Conservation (phyloP, 2,888 invertebrate species). For the Eupithecia subumbrata region DNA sequence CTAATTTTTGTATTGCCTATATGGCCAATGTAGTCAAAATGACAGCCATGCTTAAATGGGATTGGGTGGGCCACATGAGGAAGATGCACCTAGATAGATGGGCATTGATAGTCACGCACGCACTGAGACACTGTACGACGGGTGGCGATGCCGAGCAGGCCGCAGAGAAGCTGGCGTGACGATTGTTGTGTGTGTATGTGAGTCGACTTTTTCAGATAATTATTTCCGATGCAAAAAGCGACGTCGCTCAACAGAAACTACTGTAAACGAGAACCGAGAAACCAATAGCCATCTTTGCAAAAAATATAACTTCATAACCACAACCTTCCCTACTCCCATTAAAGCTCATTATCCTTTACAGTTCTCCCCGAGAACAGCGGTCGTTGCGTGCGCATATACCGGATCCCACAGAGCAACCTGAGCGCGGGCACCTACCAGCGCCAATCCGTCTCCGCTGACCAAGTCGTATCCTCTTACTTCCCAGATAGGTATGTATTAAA, state of each 20-base stretch:
- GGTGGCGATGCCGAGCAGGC: too few relatives aligned
- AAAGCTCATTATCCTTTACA: conserved; percentile 38
- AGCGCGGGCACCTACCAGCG: conserved; percentile 78
- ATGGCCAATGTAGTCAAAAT: not conserved
- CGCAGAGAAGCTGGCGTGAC: too few relatives aligned
- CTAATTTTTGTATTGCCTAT: not conserved
- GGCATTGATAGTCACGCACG: too few relatives aligned
- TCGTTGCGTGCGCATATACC: conserved; percentile 77
- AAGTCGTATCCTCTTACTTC: conserved; percentile 75
- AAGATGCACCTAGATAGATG: too few relatives aligned
- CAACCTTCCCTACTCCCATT: not conserved
- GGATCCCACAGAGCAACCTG: conserved; percentile 78
- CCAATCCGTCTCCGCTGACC: conserved; percentile 78
- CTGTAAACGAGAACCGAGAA: not conserved
- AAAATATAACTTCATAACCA: not conserved
- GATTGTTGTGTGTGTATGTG: not conserved
- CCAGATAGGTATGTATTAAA: conserved; percentile 56
- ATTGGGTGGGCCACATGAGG: not conserved
- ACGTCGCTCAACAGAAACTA: not conserved
- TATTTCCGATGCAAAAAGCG: not conserved
- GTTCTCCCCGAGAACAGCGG: conserved; percentile 78
- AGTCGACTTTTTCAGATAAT: too few relatives aligned
- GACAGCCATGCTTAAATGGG: not conserved
- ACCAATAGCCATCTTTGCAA: not conserved
- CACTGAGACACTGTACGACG: too few relatives aligned